Conservation (phyloP, 2,888 invertebrate genomes). For the Spatulosminthurus flaviceps region DNA sequence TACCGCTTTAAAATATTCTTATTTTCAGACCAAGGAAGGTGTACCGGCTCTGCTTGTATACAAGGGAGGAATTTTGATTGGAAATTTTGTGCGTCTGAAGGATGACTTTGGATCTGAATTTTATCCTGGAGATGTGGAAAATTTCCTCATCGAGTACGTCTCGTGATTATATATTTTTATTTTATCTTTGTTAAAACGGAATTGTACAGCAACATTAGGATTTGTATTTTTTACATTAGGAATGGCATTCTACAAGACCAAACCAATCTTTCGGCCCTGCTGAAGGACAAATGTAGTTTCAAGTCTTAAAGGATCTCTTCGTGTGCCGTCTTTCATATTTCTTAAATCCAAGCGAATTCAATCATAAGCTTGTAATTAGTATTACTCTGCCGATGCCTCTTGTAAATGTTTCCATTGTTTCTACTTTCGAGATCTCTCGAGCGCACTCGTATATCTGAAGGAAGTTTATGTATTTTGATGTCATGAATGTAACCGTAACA, state of each 20-base stretch:
- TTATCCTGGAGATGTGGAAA: conserved; percentile 87
- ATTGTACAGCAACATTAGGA: too few relatives aligned
- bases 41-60: conserved; percentile 92
- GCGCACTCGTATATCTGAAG: too few relatives aligned
- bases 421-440: not conserved
- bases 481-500: too few relatives aligned
- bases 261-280: conserved; percentile 44
- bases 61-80: conserved; percentile 87
- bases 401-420: not conserved
- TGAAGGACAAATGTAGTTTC: conserved; percentile 45
- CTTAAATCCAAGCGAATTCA: not conserved
- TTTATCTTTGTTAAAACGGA: not conserved
- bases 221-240: conserved; percentile 30
- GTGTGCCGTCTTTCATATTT: conserved; percentile 3
- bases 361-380: not conserved
- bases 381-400: not conserved
- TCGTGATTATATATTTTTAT: too few relatives aligned
- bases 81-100: conserved; percentile 88
- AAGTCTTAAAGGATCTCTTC: conserved; percentile 16
- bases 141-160: conserved; percentile 80
- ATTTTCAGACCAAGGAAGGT: conserved; percentile 74
- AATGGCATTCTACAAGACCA: conserved; percentile 54
- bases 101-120: conserved; percentile 92
- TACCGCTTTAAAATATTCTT: conserved; percentile 20
- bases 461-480: too few relatives aligned